Conservation (phyloP, 2,797 vertebrate genomes). For the Craterocephalus amniculus region DNA sequence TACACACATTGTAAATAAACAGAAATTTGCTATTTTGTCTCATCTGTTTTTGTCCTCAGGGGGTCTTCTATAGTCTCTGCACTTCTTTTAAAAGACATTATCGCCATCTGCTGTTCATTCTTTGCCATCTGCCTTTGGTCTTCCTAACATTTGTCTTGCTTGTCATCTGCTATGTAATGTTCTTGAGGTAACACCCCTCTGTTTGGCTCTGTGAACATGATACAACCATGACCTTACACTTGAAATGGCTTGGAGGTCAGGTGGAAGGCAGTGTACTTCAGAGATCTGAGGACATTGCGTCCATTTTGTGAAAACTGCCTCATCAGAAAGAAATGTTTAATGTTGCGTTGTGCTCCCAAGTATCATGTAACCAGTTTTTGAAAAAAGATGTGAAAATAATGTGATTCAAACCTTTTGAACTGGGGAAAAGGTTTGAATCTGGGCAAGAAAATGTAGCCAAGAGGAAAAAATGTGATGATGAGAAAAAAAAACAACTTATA, state of each 20-base stretch:
- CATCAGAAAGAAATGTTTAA: conserved; percentile 16
- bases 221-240: conserved; percentile 53
- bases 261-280: conserved; percentile 14
- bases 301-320: conserved; percentile 19
- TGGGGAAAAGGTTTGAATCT: no score
- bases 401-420: background rate
- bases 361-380: background rate
- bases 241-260: conserved; percentile 50
- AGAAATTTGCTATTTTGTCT: conserved; percentile 27
- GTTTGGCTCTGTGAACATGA: conserved; percentile 56
- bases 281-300: conserved; percentile 10
- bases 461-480: background rate
- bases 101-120: conserved; percentile 53
- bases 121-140: conserved; percentile 3
- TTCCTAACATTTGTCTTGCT: conserved; percentile 32
- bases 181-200: conserved; percentile 49
- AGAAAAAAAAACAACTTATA: background rate
- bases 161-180: conserved; percentile 37
- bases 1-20: conserved; percentile 42
- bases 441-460: background rate
- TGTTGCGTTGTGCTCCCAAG: background rate
- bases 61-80: background rate
- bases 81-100: conserved; percentile 1
- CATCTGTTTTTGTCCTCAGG: background rate
- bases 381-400: conserved; percentile 23